A percentile compares a stretch with the other conserved stretches of the same genome.
Evolutionary conservation across 2,797 vertebrate species (phyloP).

Genomic region (Pogoniulus pusillus): DNA sequence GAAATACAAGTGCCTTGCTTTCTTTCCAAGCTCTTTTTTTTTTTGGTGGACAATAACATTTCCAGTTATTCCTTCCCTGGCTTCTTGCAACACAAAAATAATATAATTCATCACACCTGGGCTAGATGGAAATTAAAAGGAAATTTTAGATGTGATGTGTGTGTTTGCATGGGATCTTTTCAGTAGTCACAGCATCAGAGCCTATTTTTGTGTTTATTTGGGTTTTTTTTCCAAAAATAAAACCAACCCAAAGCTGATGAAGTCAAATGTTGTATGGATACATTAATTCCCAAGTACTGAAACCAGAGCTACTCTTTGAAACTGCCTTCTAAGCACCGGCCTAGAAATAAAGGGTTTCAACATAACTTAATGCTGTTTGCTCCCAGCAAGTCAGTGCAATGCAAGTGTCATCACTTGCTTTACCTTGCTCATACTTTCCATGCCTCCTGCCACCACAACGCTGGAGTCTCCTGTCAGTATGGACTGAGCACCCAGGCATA

Average conservation of each 20-base stretch:
- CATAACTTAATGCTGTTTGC: no score
- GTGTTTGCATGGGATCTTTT: neutral
- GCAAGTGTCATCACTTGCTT: neutral
- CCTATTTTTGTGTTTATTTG: no score
- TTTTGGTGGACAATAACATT: neutral
- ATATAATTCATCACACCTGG: neutral
- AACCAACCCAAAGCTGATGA: neutral
- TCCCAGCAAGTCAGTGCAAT: fast-evolving
- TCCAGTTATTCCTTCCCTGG: neutral
- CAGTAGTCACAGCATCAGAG: neutral
- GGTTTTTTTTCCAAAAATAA: neutral
- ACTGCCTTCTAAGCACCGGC: neutral
- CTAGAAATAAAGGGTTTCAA: neutral
- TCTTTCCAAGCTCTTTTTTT: neutral
- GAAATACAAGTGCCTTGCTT: neutral
- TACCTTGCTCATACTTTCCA: conserved; percentile 99
- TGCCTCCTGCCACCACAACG: conserved; percentile 94
- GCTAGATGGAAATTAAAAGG: neutral
- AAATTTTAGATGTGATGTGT: neutral
- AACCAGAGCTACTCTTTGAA: neutral
- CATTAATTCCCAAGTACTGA: neutral
- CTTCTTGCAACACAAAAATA: neutral
- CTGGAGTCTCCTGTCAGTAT: conserved; percentile 84
- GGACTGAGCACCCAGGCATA: conserved; percentile 91
- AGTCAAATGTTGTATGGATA: neutral